Base-by-base conservation (phyloP, 2,888 invertebrate genomes). In the Cheilosia vulpina region DNA sequence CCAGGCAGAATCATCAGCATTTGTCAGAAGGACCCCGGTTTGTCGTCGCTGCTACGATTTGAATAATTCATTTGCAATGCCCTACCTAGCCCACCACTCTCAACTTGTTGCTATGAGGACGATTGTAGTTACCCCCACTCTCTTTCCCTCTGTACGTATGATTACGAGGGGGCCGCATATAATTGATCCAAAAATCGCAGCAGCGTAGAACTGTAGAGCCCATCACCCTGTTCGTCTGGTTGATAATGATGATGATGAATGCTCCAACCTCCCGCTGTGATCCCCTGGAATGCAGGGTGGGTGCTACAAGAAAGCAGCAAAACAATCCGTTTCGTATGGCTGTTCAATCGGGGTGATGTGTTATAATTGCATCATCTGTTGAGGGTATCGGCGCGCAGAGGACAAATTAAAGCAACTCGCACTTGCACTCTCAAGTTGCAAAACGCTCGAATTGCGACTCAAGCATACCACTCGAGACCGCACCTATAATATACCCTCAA, bases 321-420 rank as follows among this genome's bases (percentile, higher is more conserved):
- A 45, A 11, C 24, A 62, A 63, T 71, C 55, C 19, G 66, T n/a
- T 62, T 24, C 24, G 57, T 17, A 45, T 47, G 47, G 71, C 58
- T 68, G 76, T 77, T 76, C 81, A 81, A 85, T 81, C 45, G 81
- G 72, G 63, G 72, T 85, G 81, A 81, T 85, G 80, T 85, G 81
- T 68, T 85, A 81, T 85, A 85, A 81, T 85, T 85, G 85, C 81
- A 72, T 81, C 85, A 81, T 81, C 76, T 85, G 85, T 76, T 85
- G 81, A 63, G 31, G n/a, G 60, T 76, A 69, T 71, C 47, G 66
- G 41, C 34, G 50, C 24, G 63, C 63, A n/a, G 41, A 76, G 82
- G 55, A 72, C 79, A 81, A 76, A 75, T 84, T 84, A 84, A 81
- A 85, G 76, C 76, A 81, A 52, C 71, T 85, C 72, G 80, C 72